A percentile compares a stretch with the other conserved stretches of the same genome.
Conservation (phyloP, 2,113 vertebrate genomes). For the Ursus arctos region DNA sequence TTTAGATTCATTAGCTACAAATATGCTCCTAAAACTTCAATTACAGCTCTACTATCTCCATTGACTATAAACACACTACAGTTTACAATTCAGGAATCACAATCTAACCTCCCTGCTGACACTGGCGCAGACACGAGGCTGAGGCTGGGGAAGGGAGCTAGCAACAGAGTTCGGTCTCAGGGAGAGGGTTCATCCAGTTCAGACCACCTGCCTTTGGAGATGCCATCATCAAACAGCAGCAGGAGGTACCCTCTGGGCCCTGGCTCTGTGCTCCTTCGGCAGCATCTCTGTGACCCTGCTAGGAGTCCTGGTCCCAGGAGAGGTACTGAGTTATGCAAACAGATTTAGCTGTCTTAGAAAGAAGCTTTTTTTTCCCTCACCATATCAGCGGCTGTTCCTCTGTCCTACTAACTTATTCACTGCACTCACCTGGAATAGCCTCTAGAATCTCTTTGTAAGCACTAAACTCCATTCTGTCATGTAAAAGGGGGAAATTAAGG, state of each 20-base stretch:
- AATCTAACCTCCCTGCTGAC: neutral
- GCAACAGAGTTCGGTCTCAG: neutral
- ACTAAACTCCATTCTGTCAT: neutral
- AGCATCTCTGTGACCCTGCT: constrained; percentile 29
- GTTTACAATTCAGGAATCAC: neutral
- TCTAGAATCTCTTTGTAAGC: constrained; percentile 49
- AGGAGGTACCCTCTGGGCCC: neutral
- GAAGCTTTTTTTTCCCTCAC: neutral
- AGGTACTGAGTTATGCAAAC: constrained; percentile 63
- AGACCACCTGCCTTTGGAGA: constrained; percentile 36
- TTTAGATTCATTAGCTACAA: constrained; percentile 1
- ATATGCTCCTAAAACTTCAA: neutral
- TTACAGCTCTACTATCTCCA: neutral
- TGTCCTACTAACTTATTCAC: constrained; percentile 53
- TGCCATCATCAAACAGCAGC: neutral
- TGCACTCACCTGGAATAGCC: constrained; percentile 55
- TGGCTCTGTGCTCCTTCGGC: neutral
- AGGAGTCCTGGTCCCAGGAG: neutral
- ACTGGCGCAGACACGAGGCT: neutral
- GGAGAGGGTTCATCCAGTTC: neutral
- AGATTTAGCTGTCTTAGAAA: constrained; percentile 56
- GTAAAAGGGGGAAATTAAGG: constrained; percentile 59
- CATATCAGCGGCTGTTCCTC: constrained; percentile 36
- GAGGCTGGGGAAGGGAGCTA: neutral
- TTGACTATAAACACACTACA: neutral